These are phyloP conservation scores for Sphyrna mokarran DNA, from an alignment of 2,113 vertebrate species.

Conservation along the genomic window DNA sequence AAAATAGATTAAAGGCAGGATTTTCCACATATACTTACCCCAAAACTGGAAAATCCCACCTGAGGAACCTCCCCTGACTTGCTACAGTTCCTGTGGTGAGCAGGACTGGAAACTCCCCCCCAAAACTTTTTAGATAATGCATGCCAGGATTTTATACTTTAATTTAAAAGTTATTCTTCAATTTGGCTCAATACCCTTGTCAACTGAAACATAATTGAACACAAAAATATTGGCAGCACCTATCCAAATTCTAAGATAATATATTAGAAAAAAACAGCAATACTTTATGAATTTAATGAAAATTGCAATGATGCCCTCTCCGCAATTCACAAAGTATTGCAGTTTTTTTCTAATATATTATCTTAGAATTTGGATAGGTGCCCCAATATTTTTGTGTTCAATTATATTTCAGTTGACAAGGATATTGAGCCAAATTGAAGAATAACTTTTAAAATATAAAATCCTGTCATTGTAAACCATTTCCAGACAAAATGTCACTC, in stretches of 20 bases:
- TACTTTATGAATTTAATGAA: not conserved
- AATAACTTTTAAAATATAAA: not conserved
- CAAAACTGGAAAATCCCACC: no score
- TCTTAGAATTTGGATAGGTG: not conserved
- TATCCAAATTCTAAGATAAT: not conserved
- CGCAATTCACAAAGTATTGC: no score
- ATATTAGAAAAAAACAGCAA: not conserved
- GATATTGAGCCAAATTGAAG: not conserved
- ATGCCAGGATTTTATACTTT: not conserved
- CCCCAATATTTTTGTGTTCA: not conserved
- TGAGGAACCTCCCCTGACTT: no score
- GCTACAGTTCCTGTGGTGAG: no score
- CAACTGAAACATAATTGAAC: slow-evolving; percentile 20
- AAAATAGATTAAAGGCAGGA: not conserved
- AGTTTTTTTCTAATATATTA: not conserved
- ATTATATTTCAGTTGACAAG: slow-evolving; percentile 20
- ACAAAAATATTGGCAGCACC: not conserved
- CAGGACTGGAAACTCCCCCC: no score
- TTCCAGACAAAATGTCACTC: no score
- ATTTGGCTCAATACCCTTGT: not conserved
- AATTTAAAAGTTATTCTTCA: not conserved
- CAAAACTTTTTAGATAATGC: not conserved
- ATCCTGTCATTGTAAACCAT: not conserved
- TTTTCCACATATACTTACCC: no score
- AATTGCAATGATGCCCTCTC: not conserved